Evolutionary conservation across 2,888 invertebrate genomes (phyloP), one percentile per base, ranked within the genome.

Genomic region (Drosophila nr. perissopoda): DNA sequence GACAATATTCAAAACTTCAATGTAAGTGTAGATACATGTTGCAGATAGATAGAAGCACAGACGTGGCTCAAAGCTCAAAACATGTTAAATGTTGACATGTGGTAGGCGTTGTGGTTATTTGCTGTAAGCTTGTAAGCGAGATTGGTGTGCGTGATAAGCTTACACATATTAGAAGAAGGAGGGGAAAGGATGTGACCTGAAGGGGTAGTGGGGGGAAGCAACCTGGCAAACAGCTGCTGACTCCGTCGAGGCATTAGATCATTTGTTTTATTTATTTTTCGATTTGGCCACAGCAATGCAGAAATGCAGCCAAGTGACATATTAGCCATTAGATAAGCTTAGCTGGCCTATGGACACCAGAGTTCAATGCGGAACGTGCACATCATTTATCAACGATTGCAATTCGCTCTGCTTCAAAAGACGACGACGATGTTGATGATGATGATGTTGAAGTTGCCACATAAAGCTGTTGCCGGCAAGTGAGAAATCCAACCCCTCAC

Each of bases 241-340:
- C 81, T 70, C 52, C 16, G 16, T 36, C 51, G 64, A 57, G 59
- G 40, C 46, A 53, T 8, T 68, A 57, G 72, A 83, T 84, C 87
- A 87, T 87, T 87, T 87, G 75, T 88, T 82, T 84, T 88, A 86
- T 86, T 88, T 88, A 86, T 88, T 84, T 88, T 73, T 88, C 87
- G 88, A 88, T 87, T 87, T 86, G 80, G 77, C 56, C 62, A 21
- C 8, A 27, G 58, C 65, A 78, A 72, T 83, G 82, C 85, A 85
- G 59, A 70, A 83, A 71, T 84, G 87, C 85, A 87, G 82, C 67
- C 74, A 69, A 70, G 71, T 87, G 87, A 87, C 87, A 85, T 76
- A 82, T 87, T 76, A 68, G 80, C 76, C 73, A 83, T 83, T 73
- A 79, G 76, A 66, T 62, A 34, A 46, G 49, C 27, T 5, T 13